A percentile compares a stretch with the other conserved stretches of the same genome.
phyloP scores from a whole-genome alignment of 2,888 invertebrate species.

The Parnassius mnemosyne region DNA sequence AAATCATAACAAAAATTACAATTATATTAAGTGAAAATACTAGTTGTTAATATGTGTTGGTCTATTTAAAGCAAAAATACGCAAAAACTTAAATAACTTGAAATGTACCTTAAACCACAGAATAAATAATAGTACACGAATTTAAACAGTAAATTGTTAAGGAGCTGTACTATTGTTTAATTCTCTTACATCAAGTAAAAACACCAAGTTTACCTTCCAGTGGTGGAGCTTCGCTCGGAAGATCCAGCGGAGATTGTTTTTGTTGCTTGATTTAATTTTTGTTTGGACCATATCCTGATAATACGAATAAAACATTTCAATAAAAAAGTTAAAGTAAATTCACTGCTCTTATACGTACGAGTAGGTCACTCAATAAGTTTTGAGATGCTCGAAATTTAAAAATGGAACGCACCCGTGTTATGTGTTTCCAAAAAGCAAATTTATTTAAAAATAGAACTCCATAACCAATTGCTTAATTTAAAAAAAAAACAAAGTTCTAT shows the following conservation, averaged over 20 bases:
- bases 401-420: too few species aligned
- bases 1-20: slow-evolving; percentile 11
- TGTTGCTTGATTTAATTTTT: slow-evolving; percentile 47
- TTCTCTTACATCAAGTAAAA: too few species aligned
- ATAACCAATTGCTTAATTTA: too few species aligned
- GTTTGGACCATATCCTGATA: slow-evolving; percentile 70
- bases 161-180: too few species aligned
- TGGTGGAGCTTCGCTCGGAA: slow-evolving; percentile 46
- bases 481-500: too few species aligned
- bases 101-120: neutral
- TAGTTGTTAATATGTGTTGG: neutral
- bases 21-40: slow-evolving; percentile 1
- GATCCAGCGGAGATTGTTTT: slow-evolving; percentile 46
- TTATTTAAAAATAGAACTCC: too few species aligned
- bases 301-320: neutral
- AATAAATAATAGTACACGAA: neutral
- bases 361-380: too few species aligned
- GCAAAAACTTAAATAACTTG: too few species aligned
- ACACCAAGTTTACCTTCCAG: slow-evolving; percentile 44
- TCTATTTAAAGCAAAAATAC: neutral
- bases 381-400: too few species aligned
- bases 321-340: neutral
- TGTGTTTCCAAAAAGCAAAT: too few species aligned
- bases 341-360: too few species aligned
- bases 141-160: too few species aligned